Evolutionary conservation across 2,113 vertebrate genomes (phyloP).

Genomic region (Chionis minor): DNA sequence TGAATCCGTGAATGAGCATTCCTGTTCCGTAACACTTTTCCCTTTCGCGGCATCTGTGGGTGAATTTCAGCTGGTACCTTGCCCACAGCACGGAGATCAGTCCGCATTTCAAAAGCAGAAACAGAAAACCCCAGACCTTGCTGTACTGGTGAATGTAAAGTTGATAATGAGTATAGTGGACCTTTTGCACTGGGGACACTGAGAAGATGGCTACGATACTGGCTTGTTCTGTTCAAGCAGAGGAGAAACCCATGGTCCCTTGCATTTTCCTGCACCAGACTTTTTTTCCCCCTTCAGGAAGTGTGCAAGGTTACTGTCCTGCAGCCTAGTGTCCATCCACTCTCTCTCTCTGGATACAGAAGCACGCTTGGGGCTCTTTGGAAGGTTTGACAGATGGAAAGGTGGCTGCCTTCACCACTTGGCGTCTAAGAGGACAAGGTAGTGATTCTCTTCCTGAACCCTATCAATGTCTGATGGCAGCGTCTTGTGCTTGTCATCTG

Average conservation of each 20-base stretch:
- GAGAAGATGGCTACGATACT: background rate
- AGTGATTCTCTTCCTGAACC: background rate
- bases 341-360: background rate
- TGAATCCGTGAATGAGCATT: background rate
- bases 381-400: background rate
- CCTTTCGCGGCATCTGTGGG: background rate
- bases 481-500: background rate
- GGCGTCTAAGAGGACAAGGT: background rate
- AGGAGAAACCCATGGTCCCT: background rate
- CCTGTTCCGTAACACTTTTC: background rate
- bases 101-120: background rate
- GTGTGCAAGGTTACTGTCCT: background rate
- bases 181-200: background rate
- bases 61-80: background rate
- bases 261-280: background rate
- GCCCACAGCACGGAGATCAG: fast-evolving
- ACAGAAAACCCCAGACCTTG: background rate
- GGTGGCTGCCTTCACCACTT: background rate
- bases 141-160: background rate
- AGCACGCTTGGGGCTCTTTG: background rate
- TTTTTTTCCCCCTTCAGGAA: background rate
- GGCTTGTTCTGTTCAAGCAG: background rate
- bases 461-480: background rate
- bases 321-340: background rate
- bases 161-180: background rate